A percentile compares a stretch with the other conserved stretches of the same genome.
phyloP scores from a whole-genome alignment of 2,797 vertebrate species.

The Vireo griseus region DNA sequence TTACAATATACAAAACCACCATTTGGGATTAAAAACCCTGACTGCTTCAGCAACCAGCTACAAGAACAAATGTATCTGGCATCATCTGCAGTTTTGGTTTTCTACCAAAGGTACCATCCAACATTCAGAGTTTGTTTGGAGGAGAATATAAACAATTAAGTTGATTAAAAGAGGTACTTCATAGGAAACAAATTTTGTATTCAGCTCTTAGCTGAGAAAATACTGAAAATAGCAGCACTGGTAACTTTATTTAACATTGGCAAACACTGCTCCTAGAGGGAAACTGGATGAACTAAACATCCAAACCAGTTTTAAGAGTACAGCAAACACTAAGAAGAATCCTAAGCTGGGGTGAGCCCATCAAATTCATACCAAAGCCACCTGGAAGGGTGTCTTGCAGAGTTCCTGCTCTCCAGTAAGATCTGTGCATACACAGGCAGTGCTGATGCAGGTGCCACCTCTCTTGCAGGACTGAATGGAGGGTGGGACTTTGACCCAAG shows the following conservation, averaged over 20 bases:
- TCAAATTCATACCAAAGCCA: background rate
- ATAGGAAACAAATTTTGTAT: background rate
- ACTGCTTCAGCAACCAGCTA: background rate
- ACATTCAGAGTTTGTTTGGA: background rate
- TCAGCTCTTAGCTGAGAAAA: background rate
- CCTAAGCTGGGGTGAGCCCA: background rate
- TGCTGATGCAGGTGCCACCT: background rate
- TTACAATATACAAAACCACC: background rate
- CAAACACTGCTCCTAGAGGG: background rate
- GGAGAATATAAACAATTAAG: background rate
- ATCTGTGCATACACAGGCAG: background rate
- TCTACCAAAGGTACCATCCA: background rate
- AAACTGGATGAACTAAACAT: background rate
- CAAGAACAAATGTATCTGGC: background rate
- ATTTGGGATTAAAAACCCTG: background rate
- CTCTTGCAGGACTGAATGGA: background rate
- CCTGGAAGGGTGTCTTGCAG: background rate
- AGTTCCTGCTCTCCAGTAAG: background rate
- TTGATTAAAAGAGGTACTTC: background rate
- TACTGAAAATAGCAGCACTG: background rate
- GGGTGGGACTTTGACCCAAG: background rate
- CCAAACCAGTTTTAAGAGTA: background rate
- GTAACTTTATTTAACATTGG: background rate
- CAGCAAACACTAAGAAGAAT: background rate
- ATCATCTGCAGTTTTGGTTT: background rate